Evolutionary conservation across 2,888 invertebrate species (phyloP).

Genomic region (Drymonia ruficornis): DNA sequence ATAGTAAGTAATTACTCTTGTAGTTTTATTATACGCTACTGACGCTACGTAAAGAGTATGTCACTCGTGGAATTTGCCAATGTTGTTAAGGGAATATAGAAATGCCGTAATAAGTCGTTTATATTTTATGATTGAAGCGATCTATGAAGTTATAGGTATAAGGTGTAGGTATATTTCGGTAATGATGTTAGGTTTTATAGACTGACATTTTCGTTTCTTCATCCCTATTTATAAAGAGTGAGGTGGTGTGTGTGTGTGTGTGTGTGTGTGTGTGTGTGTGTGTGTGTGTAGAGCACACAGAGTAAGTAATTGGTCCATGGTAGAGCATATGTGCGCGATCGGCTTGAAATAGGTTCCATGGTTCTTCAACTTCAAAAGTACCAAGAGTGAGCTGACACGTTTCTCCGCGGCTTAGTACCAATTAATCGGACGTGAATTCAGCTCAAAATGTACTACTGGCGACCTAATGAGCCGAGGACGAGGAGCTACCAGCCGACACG

Average conservation of each 20-base stretch:
- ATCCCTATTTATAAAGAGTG: too few relatives aligned
- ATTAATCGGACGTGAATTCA: conserved; percentile 1
- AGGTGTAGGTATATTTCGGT: too few relatives aligned
- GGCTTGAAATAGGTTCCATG: neutral
- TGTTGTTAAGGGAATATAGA: neutral
- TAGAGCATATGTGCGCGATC: too few relatives aligned
- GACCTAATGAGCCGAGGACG: conserved; percentile 3
- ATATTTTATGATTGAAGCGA: neutral
- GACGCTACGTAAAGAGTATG: neutral
- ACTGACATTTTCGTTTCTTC: too few relatives aligned
- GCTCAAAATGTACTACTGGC: neutral
- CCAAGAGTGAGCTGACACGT: neutral
- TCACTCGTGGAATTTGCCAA: neutral
- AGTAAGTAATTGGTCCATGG: too few relatives aligned
- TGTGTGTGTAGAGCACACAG: too few relatives aligned
- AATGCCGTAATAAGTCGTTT: neutral
- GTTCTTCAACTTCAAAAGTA: neutral
- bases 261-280: too few relatives aligned
- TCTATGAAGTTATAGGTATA: neutral
- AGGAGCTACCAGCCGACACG: neutral
- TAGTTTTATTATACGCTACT: conserved; percentile 5
- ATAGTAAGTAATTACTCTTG: neutral
- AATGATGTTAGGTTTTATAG: too few relatives aligned
- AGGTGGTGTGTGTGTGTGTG: too few relatives aligned
- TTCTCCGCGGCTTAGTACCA: neutral